Conservation (phyloP, 2,888 invertebrate genomes). For the Habroteleia sp. region DNA sequence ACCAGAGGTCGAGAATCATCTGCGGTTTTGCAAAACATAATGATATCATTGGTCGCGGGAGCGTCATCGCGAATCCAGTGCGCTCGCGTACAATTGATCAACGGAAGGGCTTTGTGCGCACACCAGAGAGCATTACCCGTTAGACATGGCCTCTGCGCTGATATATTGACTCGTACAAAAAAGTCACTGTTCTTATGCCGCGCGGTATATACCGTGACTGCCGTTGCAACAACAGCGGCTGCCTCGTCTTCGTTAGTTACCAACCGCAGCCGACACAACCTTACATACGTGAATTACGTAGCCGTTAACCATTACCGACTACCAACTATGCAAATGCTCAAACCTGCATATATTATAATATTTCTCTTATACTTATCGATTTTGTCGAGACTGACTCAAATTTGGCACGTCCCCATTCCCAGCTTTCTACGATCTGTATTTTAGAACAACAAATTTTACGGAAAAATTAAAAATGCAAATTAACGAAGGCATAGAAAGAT, state of each 20-base stretch:
- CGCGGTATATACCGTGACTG: conserved; percentile 66
- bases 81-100: conserved; percentile 34
- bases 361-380: conserved; percentile 33
- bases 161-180: conserved; percentile 79
- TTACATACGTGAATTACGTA: conserved; percentile 59
- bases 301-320: conserved; percentile 56
- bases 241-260: conserved; percentile 60
- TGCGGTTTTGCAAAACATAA: conserved; percentile 33
- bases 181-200: conserved; percentile 74
- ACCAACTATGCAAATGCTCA: conserved; percentile 51
- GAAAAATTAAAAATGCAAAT: too few species aligned
- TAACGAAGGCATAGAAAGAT: too few species aligned
- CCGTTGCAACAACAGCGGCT: conserved; percentile 52
- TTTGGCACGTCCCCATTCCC: conserved; percentile 33
- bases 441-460: too few species aligned
- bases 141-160: conserved; percentile 79
- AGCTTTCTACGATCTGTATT: conserved; percentile 15
- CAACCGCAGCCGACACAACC: conserved; percentile 53
- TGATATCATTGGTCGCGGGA: conserved; percentile 41
- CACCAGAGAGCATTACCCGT: conserved; percentile 75
- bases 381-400: conserved; percentile 4
- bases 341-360: conserved; percentile 48
- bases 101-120: conserved; percentile 71
- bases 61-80: conserved; percentile 12
- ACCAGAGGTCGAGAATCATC: conserved; percentile 46